Base-by-base conservation (phyloP, 2,113 vertebrate genomes). In the Hippocampus comes region DNA sequence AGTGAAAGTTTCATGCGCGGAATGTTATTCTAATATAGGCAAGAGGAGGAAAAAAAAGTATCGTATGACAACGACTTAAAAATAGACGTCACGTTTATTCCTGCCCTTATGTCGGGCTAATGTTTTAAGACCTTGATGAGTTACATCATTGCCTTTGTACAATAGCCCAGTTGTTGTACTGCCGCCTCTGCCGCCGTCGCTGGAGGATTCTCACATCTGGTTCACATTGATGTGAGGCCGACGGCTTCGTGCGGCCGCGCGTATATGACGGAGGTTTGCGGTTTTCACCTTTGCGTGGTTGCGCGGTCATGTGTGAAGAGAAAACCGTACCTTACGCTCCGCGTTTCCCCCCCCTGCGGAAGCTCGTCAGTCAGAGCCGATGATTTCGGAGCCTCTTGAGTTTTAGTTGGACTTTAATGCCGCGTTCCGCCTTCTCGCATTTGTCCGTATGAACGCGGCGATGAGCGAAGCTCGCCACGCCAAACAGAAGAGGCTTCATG, bases 181-280 rank as follows among this genome's bases (percentile, higher is more conserved):
- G 73, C 84, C 9, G 60, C 57, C 60, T 9, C 27, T 2, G 30
- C 8, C 6, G 60, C 61, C 8, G 78, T 25, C 25, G 25, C 25
- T 25, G 25, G 48, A 77, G 38, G 57, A 84, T 76, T 73, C 65
- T 60, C 82, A 89, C 89, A 91, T 91, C 89, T 91, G 89, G 83
- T 88, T 88, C 76, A 38, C 82, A 86, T 91, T 34, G 63, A 63
- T 72, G 73, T 46, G 65, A 68, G 48, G 53, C 25, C 53, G 66
- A 68, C 43, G 38, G 63, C 38, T 42, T 66, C 63, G 21, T 51
- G n/a, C 46, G 27, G 46, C 42, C 70, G 14, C 8, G 57, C 78
- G 87, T 89, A 83, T 79, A 76, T 86, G 86, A 89, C 66, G 0
- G 30, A 72, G 65, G 72, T 27, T 80, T 75, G 80, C 74, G 78